These are phyloP conservation scores for Falco peregrinus DNA, from an alignment of 2,797 vertebrate genomes.

Conservation along the genomic window DNA sequence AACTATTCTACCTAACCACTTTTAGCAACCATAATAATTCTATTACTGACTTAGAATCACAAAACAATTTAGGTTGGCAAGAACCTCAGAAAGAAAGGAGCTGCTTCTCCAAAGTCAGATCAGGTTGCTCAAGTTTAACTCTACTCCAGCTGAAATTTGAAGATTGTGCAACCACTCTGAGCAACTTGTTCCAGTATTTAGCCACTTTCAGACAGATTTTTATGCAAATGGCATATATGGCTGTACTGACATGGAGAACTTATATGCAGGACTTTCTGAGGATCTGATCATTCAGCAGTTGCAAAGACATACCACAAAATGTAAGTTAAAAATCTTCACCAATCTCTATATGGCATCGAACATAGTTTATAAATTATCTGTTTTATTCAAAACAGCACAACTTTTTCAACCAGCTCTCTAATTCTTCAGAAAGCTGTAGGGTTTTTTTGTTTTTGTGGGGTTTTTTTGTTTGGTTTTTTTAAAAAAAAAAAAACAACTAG, in stretches of 20 bases:
- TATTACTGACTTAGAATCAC: neutral
- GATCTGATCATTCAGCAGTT: neutral
- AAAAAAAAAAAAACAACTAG: neutral
- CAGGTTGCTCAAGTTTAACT: neutral
- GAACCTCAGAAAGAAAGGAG: neutral
- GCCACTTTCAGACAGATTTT: neutral
- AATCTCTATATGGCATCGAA: neutral
- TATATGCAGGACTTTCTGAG: neutral
- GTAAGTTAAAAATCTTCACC: neutral
- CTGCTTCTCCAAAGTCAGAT: neutral
- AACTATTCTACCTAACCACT: neutral
- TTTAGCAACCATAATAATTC: neutral
- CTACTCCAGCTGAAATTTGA: neutral
- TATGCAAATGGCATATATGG: neutral
- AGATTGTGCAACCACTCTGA: neutral
- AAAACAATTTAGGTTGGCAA: neutral
- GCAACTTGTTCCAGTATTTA: neutral
- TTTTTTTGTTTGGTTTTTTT: neutral
- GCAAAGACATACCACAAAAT: neutral
- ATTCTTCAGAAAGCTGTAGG: neutral
- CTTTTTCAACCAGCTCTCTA: neutral
- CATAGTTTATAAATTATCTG: neutral
- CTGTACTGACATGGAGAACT: neutral
- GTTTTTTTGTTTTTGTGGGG: fast-evolving
- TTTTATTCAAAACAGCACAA: neutral